A percentile compares a stretch with the other conserved stretches of the same genome.
These are phyloP conservation scores for Pachyseris speciosa DNA, from an alignment of 64 coral and sea anemone species.

Conservation along the genomic window DNA sequence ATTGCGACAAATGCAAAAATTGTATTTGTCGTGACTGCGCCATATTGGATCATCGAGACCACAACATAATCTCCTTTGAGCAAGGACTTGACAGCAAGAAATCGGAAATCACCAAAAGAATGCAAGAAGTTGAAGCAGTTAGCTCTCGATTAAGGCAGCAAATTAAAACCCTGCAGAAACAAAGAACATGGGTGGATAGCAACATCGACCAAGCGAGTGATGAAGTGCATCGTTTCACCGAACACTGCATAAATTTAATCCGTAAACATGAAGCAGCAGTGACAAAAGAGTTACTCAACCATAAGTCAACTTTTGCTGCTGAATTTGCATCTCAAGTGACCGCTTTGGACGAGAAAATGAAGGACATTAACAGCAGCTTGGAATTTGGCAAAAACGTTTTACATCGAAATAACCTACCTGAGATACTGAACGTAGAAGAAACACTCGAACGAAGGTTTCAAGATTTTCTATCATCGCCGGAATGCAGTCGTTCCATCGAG, in stretches of 20 bases:
- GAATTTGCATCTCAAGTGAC: neutral
- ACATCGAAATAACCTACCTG: neutral
- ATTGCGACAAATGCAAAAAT: neutral
- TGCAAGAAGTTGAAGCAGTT: neutral
- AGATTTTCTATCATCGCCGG: neutral
- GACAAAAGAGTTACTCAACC: neutral
- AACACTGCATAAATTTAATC: neutral
- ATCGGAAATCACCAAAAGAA: neutral
- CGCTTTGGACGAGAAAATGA: neutral
- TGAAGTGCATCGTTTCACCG: neutral
- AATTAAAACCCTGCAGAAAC: neutral
- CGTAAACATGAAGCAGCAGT: neutral
- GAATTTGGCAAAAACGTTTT: constrained; percentile 9
- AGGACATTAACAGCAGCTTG: neutral
- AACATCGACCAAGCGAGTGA: neutral
- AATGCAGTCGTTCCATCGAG: neutral
- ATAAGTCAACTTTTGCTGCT: neutral
- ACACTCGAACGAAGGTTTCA: constrained; percentile 7
- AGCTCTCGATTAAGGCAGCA: neutral
- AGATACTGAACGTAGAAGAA: constrained; percentile 24
- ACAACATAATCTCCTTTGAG: neutral
- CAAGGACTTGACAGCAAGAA: neutral
- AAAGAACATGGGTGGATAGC: neutral
- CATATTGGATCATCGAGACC: constrained; percentile 14
- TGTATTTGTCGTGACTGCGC: constrained; percentile 35